Evolutionary conservation across 2,113 vertebrate species (phyloP).

Genomic region (Etia nguti): DNA sequence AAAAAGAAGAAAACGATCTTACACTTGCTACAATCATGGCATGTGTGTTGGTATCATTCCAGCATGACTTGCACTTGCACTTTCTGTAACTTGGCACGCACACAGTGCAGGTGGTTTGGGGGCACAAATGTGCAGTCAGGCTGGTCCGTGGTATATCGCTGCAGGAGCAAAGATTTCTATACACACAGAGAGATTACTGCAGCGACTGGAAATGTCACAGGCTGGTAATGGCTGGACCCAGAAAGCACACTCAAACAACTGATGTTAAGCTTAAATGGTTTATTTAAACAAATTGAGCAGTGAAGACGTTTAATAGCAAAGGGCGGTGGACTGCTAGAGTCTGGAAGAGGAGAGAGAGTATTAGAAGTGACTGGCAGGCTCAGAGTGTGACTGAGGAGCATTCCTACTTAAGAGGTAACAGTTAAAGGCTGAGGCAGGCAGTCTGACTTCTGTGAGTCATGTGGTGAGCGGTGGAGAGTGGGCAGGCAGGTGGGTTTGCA

Average conservation of each 20-base stretch:
- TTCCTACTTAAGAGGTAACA: background rate
- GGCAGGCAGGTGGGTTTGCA: background rate
- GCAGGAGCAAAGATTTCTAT: background rate
- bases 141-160: background rate
- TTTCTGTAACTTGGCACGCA: background rate
- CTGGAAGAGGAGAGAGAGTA: background rate
- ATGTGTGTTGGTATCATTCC: background rate
- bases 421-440: background rate
- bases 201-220: background rate
- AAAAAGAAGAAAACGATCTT: background rate
- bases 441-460: background rate
- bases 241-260: background rate
- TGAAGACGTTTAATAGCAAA: background rate
- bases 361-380: background rate
- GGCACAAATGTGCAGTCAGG: background rate
- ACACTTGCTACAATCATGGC: background rate
- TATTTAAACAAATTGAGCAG: background rate
- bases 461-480: background rate
- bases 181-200: background rate
- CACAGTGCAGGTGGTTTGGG: background rate
- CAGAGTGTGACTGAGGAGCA: background rate
- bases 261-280: background rate
- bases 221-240: background rate
- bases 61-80: background rate
- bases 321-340: rapidly evolving